phyloP scores from a whole-genome alignment of 1,140 invertebrate species.

The Lordiphosa clarofinis region DNA sequence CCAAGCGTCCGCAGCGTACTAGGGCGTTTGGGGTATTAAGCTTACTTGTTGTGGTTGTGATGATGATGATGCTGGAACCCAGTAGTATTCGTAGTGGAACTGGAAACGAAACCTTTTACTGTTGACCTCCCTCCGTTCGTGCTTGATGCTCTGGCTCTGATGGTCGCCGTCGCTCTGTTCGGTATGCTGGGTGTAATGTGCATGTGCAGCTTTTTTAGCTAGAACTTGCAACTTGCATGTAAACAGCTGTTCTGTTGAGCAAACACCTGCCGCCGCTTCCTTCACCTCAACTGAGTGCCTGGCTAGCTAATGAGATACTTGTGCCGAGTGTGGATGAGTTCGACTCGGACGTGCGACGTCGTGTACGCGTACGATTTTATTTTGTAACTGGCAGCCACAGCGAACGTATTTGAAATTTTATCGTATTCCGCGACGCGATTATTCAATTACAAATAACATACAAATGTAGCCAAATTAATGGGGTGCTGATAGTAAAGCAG shows the following conservation, averaged over 20 bases:
- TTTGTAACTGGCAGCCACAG: conserved; percentile 40
- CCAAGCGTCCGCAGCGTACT: conserved; percentile 25
- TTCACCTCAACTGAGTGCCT: neutral
- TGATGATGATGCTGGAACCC: conserved; percentile 40
- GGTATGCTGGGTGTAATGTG: conserved; percentile 34
- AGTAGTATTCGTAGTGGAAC: conserved; percentile 23
- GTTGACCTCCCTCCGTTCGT: conserved; percentile 4
- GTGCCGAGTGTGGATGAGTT: conserved; percentile 16
- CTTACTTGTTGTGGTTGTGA: conserved; percentile 45
- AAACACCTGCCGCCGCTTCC: conserved; percentile 1
- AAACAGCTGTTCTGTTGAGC: conserved; percentile 27
- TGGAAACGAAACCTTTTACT: conserved; percentile 34
- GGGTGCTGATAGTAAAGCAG: conserved; percentile 7
- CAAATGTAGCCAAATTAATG: conserved; percentile 4
- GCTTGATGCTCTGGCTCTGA: conserved; percentile 25
- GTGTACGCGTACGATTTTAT: conserved; percentile 28
- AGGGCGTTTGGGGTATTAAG: conserved; percentile 43
- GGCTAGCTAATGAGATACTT: conserved; percentile 17
- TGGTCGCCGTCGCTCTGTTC: conserved; percentile 62
- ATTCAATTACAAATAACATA: conserved; percentile 32
- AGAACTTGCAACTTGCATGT: conserved; percentile 33
- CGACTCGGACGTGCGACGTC: conserved; percentile 38
- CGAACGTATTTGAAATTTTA: conserved; percentile 38
- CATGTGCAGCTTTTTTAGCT: conserved; percentile 57
- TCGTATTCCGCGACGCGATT: conserved; percentile 29